Conservation (phyloP, 2,113 vertebrate genomes). For the Verasper variegatus region DNA sequence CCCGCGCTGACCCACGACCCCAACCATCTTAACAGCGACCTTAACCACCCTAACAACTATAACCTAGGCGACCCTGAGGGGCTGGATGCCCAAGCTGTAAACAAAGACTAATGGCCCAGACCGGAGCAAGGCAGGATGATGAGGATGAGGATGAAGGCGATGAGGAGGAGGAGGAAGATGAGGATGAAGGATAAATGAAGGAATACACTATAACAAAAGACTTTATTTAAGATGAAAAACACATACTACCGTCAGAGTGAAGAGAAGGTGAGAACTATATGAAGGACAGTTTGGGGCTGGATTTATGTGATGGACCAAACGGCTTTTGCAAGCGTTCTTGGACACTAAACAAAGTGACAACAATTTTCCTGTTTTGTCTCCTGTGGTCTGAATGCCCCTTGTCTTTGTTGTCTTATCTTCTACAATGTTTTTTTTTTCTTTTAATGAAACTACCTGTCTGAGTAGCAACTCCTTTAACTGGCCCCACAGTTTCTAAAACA, state of each 20-base stretch:
- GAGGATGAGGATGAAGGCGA: slow-evolving; percentile 45
- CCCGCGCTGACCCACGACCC: slow-evolving; percentile 79
- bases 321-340: slow-evolving; percentile 52
- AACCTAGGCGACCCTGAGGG: slow-evolving; percentile 81
- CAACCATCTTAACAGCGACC: slow-evolving; percentile 77
- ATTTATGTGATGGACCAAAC: slow-evolving; percentile 64
- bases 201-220: slow-evolving; percentile 79
- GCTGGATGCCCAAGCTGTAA: slow-evolving; percentile 78
- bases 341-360: slow-evolving; percentile 62
- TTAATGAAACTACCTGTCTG: slow-evolving; percentile 75
- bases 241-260: slow-evolving; percentile 65
- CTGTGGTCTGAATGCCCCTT: slow-evolving; percentile 62
- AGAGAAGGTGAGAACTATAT: slow-evolving; percentile 54
- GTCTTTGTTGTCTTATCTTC: slow-evolving; percentile 62
- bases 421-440: slow-evolving; percentile 45
- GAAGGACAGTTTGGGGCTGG: slow-evolving; percentile 48
- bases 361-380: slow-evolving; percentile 63
- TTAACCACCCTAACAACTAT: slow-evolving; percentile 78
- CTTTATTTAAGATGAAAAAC: slow-evolving; percentile 79
- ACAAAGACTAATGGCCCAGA: slow-evolving; percentile 79
- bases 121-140: slow-evolving; percentile 61
- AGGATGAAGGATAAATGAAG: slow-evolving; percentile 71
- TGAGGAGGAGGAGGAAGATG: slow-evolving; percentile 32
- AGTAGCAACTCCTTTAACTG: slow-evolving; percentile 68
- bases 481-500: slow-evolving; percentile 71